A percentile compares a stretch with the other conserved stretches of the same genome.
Conservation (phyloP, 1,140 invertebrate species). For the Drosophila dunni region DNA sequence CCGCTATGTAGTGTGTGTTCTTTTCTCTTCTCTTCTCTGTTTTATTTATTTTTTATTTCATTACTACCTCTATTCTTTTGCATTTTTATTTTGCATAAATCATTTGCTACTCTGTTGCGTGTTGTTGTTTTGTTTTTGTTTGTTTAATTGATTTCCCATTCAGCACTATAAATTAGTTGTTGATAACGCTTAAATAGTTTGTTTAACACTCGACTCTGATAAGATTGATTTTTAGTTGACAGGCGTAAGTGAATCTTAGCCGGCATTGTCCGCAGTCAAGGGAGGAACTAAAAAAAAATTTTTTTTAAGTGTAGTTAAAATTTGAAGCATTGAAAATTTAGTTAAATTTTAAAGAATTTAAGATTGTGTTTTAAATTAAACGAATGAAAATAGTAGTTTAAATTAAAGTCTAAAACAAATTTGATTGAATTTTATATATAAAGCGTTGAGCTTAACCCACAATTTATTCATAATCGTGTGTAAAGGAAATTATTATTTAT, state of each 20-base stretch:
- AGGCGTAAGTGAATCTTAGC: neutral
- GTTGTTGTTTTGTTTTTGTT: neutral
- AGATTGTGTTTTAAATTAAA: no score
- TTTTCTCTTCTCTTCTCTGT: conserved; percentile 21
- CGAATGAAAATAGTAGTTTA: no score
- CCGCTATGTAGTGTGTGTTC: conserved; percentile 5
- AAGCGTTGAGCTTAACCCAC: no score
- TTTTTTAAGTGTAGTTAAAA: no score
- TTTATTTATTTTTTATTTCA: conserved; percentile 47
- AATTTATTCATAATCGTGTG: no score
- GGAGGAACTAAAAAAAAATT: no score
- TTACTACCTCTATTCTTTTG: neutral
- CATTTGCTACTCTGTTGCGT: neutral
- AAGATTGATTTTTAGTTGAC: neutral
- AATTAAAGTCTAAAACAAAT: no score
- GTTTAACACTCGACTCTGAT: neutral
- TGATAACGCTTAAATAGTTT: neutral
- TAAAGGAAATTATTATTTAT: no score
- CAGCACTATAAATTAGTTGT: conserved; percentile 7
- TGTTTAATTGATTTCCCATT: conserved; percentile 25
- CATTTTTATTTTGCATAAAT: neutral
- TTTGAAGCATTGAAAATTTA: no score
- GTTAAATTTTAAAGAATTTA: no score
- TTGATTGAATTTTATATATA: no score
- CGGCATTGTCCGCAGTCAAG: neutral